phyloP scores from a whole-genome alignment of 1,140 invertebrate species.

The Ips nitidus region DNA sequence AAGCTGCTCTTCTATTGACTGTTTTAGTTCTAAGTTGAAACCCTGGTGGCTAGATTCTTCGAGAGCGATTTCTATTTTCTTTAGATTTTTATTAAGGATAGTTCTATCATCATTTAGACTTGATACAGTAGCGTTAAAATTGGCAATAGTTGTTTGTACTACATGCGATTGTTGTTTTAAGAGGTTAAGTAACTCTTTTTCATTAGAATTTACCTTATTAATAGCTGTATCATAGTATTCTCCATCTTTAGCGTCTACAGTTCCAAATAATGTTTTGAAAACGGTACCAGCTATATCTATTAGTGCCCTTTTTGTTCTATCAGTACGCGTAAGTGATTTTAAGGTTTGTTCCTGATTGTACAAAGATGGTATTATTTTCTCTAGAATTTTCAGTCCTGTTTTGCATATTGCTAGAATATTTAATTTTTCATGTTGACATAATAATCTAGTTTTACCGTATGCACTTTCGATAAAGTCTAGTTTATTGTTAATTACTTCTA shows the following conservation, averaged over 20 bases:
- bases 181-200: constrained; percentile 24
- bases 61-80: not conserved
- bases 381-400: constrained; percentile 32
- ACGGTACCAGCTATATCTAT: constrained; percentile 42
- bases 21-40: not conserved
- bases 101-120: too few species aligned
- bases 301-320: constrained; percentile 32
- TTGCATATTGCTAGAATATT: too few species aligned
- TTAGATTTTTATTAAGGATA: constrained; percentile 7
- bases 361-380: constrained; percentile 31
- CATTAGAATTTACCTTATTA: constrained; percentile 27
- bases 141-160: constrained; percentile 6
- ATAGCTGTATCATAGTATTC: constrained; percentile 43
- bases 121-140: not conserved
- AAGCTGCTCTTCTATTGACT: not conserved
- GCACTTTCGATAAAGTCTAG: too few species aligned
- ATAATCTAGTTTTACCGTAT: too few species aligned
- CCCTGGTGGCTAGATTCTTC: constrained; percentile 4
- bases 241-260: constrained; percentile 42
- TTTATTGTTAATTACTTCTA: too few species aligned
- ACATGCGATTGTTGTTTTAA: constrained; percentile 36
- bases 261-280: constrained; percentile 49
- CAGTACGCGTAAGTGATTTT: not conserved
- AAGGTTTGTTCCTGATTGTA: too few species aligned
- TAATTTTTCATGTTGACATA: too few species aligned